Percentiles rank a stretch among this genome's conserved stretches.
phyloP scores from a whole-genome alignment of 2,113 vertebrate species.

The Anarhynchus alexandrinus region DNA sequence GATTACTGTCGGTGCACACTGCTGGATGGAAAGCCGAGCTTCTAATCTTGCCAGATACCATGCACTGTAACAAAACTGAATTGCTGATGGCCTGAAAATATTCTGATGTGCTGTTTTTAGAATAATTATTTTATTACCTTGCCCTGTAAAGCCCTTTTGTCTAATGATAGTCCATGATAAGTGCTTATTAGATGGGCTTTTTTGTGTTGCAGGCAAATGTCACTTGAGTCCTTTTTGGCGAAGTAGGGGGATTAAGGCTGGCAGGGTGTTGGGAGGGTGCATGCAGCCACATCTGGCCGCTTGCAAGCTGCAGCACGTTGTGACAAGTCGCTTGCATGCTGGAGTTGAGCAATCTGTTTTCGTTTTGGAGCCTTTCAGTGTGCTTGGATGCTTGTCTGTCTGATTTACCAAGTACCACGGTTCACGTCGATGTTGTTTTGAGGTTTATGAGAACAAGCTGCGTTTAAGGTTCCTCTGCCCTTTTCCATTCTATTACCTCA shows the following conservation, averaged over 20 bases:
- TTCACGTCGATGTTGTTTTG: neutral
- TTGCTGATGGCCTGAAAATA: neutral
- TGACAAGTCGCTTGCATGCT: neutral
- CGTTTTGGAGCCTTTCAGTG: neutral
- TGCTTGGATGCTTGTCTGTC: neutral
- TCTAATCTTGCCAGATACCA: neutral
- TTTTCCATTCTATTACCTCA: neutral
- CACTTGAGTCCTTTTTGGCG: neutral
- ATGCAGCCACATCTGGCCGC: neutral
- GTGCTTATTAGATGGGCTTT: fast-evolving
- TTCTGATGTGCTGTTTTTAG: neutral
- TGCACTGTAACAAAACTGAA: neutral
- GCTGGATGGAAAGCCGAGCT: neutral
- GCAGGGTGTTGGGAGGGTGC: neutral
- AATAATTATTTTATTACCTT: neutral
- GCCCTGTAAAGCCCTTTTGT: neutral
- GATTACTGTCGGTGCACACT: neutral
- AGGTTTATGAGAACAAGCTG: neutral
- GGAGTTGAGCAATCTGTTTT: neutral
- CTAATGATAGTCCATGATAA: neutral
- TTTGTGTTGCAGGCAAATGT: fast-evolving
- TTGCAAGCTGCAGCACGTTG: neutral
- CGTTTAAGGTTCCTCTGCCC: neutral
- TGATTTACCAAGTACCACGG: neutral
- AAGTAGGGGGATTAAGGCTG: neutral